A percentile compares a stretch with the other conserved stretches of the same genome.
These are phyloP conservation scores for Astreopora myriophthalma DNA, from an alignment of 64 coral and sea anemone genomes.

Conservation along the genomic window DNA sequence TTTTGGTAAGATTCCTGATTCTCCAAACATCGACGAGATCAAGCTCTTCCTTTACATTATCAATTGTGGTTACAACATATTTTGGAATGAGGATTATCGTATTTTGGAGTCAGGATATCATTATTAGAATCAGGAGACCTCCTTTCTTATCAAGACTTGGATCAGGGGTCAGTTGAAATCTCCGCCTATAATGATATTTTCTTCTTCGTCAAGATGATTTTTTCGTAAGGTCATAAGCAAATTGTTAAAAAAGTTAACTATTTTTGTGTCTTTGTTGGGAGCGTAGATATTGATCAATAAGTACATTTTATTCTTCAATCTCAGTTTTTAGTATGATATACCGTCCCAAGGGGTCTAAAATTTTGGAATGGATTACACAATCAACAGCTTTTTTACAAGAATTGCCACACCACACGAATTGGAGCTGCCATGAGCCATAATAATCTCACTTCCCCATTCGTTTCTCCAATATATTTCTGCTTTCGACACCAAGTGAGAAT, in stretches of 20 bases:
- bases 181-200: conserved; percentile 4
- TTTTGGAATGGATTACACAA: background rate
- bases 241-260: background rate
- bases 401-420: background rate
- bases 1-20: too few relatives aligned
- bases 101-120: too few relatives aligned
- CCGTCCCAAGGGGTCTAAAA: background rate
- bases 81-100: too few relatives aligned
- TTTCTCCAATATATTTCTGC: conserved; percentile 7
- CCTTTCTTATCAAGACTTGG: too few relatives aligned
- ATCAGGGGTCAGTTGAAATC: background rate
- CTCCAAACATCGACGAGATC: too few relatives aligned
- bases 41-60: too few relatives aligned
- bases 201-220: conserved; percentile 6
- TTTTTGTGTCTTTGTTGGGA: background rate
- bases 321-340: background rate
- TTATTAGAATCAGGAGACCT: too few relatives aligned
- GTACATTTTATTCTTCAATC: background rate
- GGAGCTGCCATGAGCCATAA: background rate
- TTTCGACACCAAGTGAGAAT: conserved; percentile 8
- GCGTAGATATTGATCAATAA: background rate
- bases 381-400: background rate
- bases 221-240: background rate
- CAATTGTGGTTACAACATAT: too few relatives aligned
- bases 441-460: conserved; percentile 10